Conservation (phyloP, 2,113 vertebrate species). For the Oreotrochilus melanogaster region DNA sequence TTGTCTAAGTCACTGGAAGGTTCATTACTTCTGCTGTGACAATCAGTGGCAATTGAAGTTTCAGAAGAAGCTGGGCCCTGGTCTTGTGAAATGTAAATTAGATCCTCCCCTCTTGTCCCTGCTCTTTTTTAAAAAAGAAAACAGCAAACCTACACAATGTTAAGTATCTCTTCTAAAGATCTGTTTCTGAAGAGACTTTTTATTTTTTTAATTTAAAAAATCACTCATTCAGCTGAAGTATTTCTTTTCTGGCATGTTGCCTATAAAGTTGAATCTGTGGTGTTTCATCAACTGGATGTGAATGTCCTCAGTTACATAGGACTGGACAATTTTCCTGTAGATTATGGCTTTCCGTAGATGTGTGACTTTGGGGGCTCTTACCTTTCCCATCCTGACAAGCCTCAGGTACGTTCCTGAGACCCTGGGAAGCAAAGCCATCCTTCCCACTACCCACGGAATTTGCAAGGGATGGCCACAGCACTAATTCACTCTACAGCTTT, state of each 20-base stretch:
- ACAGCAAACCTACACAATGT: neutral
- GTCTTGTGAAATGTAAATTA: neutral
- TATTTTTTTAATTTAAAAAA: too few relatives aligned
- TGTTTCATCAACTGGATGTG: neutral
- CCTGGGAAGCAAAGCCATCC: accelerated
- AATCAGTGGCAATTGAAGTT: neutral
- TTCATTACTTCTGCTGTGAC: neutral
- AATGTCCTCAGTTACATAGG: neutral
- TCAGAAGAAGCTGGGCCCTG: neutral
- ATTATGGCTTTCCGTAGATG: neutral
- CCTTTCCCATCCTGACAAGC: neutral
- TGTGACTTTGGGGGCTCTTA: neutral
- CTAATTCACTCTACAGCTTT: neutral
- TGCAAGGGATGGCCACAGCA: neutral
- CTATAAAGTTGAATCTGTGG: neutral
- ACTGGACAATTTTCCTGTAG: neutral
- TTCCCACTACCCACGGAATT: neutral
- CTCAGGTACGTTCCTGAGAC: neutral
- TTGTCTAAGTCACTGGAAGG: neutral
- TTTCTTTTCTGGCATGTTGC: neutral
- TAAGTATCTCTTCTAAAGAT: neutral
- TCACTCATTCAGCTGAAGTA: neutral
- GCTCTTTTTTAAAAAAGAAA: neutral
- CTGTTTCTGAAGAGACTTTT: neutral
- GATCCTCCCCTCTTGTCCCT: neutral